Evolutionary conservation across 2,797 vertebrate genomes (phyloP).

Genomic region (Momotus momota): DNA sequence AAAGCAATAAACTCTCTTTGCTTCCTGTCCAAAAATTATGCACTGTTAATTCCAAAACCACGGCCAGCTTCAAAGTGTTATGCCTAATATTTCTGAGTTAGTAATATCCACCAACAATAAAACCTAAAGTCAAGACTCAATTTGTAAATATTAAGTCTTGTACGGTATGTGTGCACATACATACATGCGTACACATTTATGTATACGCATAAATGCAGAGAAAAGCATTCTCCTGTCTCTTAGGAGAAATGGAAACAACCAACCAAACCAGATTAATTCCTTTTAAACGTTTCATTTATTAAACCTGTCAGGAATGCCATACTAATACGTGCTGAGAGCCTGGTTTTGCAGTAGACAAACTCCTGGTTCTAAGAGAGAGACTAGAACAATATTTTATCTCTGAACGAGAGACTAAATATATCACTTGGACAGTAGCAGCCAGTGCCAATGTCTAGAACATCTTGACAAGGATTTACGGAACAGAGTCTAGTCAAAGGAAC

Average conservation of each 20-base stretch:
- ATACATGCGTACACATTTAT: accelerated
- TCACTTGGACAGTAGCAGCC: neutral
- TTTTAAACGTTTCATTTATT: conserved; percentile 28
- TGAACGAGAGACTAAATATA: neutral
- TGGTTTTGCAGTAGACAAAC: conserved; percentile 40
- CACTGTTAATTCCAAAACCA: neutral
- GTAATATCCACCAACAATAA: neutral
- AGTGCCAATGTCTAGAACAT: neutral
- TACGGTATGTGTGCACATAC: accelerated
- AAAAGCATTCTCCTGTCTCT: neutral
- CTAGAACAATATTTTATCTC: conserved; percentile 17
- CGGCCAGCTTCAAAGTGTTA: neutral
- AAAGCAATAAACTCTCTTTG: neutral
- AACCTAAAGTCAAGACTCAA: neutral
- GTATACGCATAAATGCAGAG: no score
- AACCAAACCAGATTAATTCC: neutral
- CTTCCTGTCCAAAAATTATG: neutral
- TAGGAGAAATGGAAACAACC: accelerated
- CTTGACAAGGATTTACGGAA: neutral
- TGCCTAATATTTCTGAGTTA: neutral
- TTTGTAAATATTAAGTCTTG: neutral
- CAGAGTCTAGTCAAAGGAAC: neutral
- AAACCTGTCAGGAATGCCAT: neutral
- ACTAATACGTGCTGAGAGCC: conserved; percentile 44
- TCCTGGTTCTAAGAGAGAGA: neutral